Evolutionary conservation across 2,888 invertebrate genomes (phyloP).

Genomic region (Phortica okadai): DNA sequence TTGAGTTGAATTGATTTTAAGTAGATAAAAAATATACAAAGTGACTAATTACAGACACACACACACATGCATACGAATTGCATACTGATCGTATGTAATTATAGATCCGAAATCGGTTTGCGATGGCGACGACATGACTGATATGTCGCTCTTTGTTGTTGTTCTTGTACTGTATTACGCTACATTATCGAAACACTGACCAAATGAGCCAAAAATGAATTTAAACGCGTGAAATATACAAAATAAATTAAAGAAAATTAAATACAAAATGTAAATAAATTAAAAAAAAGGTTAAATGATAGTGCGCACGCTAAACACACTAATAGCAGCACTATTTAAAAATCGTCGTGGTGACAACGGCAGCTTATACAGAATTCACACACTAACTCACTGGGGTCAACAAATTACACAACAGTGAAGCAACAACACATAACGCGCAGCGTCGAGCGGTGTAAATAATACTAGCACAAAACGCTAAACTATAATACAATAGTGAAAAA

Average conservation of each 20-base stretch:
- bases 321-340: not conserved
- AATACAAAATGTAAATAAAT: too few relatives aligned
- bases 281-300: too few relatives aligned
- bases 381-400: too few relatives aligned
- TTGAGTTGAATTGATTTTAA: not conserved
- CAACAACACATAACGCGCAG: too few relatives aligned
- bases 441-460: conserved; percentile 9
- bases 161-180: conserved; percentile 19
- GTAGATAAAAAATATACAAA: conserved; percentile 47
- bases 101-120: conserved; percentile 70
- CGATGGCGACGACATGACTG: conserved; percentile 65
- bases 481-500: conserved; percentile 19
- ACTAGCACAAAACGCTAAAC: conserved; percentile 14
- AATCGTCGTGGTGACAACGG: too few relatives aligned
- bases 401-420: too few relatives aligned
- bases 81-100: conserved; percentile 36
- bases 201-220: not conserved
- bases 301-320: not conserved
- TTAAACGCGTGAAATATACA: not conserved
- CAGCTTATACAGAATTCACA: too few relatives aligned
- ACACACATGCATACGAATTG: conserved; percentile 44
- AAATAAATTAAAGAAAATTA: too few relatives aligned
- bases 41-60: conserved; percentile 56
- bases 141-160: conserved; percentile 30
- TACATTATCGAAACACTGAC: not conserved